Evolutionary conservation across 1,140 invertebrate genomes (phyloP), one percentile per base, ranked within the genome.

Genomic region (Drosophila quadrilineata): DNA sequence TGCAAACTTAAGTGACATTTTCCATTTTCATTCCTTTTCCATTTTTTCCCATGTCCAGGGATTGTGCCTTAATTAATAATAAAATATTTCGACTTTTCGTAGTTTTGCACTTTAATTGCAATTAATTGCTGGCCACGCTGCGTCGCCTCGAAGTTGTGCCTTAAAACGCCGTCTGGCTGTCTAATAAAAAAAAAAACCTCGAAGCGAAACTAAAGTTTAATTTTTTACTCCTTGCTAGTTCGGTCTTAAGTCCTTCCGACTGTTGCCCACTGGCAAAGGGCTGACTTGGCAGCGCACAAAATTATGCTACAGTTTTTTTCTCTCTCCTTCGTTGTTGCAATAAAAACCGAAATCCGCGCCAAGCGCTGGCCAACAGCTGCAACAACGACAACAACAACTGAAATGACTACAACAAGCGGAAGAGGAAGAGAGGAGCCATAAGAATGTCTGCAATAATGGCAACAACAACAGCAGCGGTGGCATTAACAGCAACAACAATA

Each of bases 111-210:
- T 84, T 80, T 80, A 72, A 80, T 80, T 72, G 80, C 68, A 74
- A 80, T 80, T 84, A 84, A 53, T 66, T 60, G 38, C 22, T 72
- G 50, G 62, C 52, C n/a, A n/a, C n/a, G n/a, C n/a, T 31, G 52
- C 48, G 29, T 59, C 71, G 53, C n/a, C n/a, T n/a, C n/a, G 58
- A 29, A 45, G 59, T 50, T 75, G n/a, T n/a, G n/a, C 52, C 54
- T 62, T 80, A 60, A 76, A 70, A 80, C 53, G 41, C 56, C 62
- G 40, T 57, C n/a, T n/a, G n/a, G n/a, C n/a, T 76, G 63, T 71
- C 76, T 69, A 72, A 76, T 80, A 62, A 77, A 75, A 72, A 76
- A 82, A 62, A 77, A 75, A 76, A 76, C 59, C 48, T 48, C 56
- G 45, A 50, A 52, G 53, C 17, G 35, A 16, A 58, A 57, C 21